Evolutionary conservation across 2,113 vertebrate species (phyloP).

Genomic region (Protobothrops mucrosquamatus): DNA sequence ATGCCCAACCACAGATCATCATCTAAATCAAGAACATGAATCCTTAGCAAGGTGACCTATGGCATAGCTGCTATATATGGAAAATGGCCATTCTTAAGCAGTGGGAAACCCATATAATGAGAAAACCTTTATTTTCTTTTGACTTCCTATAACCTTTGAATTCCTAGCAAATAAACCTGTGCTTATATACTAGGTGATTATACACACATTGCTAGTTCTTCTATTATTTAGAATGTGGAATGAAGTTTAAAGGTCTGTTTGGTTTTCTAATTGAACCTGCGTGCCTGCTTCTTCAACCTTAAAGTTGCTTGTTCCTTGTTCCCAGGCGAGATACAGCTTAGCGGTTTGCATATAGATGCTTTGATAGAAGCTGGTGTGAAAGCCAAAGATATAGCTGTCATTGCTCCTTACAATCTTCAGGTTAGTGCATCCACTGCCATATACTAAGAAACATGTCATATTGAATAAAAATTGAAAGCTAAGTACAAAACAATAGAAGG

Average conservation of each 20-base stretch:
- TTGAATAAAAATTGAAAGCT: fast-evolving
- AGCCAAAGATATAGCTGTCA: conserved; percentile 84
- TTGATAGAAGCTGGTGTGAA: conserved; percentile 84
- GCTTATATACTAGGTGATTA: neutral
- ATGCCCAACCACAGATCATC: neutral
- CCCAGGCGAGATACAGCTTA: conserved; percentile 91
- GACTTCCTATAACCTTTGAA: neutral
- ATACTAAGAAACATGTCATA: neutral
- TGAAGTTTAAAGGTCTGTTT: neutral
- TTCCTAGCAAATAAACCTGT: neutral
- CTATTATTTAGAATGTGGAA: neutral
- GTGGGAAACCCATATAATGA: neutral
- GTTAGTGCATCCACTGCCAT: conserved; percentile 56
- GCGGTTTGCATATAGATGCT: conserved; percentile 80
- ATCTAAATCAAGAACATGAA: neutral
- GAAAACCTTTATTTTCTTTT: neutral
- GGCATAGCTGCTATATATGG: neutral
- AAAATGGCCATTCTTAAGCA: neutral
- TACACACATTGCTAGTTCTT: neutral
- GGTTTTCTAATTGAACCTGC: neutral
- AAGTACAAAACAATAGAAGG: neutral
- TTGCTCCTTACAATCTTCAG: conserved; percentile 95
- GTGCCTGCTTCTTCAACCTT: too few species aligned
- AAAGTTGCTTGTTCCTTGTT: neutral
- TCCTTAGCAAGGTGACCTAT: neutral